A percentile compares a stretch with the other conserved stretches of the same genome.
Conservation (phyloP, 2,888 invertebrate genomes). For the Drosophila anceps region DNA sequence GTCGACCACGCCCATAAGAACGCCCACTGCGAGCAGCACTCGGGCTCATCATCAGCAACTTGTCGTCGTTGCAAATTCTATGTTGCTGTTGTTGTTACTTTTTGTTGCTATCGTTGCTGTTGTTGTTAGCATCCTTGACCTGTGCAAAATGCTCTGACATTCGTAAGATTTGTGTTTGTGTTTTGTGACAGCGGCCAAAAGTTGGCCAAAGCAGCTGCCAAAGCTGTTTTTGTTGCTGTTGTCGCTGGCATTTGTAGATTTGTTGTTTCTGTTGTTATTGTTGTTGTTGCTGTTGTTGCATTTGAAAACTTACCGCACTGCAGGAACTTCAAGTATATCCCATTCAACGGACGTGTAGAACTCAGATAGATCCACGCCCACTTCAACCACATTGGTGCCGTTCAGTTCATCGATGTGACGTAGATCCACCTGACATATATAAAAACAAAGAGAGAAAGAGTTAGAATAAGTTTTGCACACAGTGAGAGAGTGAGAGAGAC, state of each 20-base stretch:
- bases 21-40: conserved; percentile 22
- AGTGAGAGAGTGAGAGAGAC: neutral
- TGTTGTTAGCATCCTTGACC: conserved; percentile 69
- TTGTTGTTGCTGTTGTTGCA: conserved; percentile 25
- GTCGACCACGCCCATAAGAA: conserved; percentile 28
- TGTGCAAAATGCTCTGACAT: conserved; percentile 63
- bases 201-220: conserved; percentile 76
- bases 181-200: conserved; percentile 78
- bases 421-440: conserved; percentile 91
- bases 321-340: conserved; percentile 98
- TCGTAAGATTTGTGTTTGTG: conserved; percentile 74
- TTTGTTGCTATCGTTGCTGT: conserved; percentile 9
- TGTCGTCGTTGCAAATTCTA: conserved; percentile 43
- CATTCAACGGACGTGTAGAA: conserved; percentile 99
- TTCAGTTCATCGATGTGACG: conserved; percentile 96
- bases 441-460: conserved; percentile 6
- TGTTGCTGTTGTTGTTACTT: neutral
- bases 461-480: neutral
- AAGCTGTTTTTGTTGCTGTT: conserved; percentile 36
- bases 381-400: conserved; percentile 95
- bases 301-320: conserved; percentile 89
- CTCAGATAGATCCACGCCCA: conserved; percentile 98
- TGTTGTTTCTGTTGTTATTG: conserved; percentile 18
- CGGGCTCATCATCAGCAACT: conserved; percentile 48
- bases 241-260: conserved; percentile 7